phyloP scores from a whole-genome alignment of 2,113 vertebrate genomes.

The Eudyptes chrysolophus region DNA sequence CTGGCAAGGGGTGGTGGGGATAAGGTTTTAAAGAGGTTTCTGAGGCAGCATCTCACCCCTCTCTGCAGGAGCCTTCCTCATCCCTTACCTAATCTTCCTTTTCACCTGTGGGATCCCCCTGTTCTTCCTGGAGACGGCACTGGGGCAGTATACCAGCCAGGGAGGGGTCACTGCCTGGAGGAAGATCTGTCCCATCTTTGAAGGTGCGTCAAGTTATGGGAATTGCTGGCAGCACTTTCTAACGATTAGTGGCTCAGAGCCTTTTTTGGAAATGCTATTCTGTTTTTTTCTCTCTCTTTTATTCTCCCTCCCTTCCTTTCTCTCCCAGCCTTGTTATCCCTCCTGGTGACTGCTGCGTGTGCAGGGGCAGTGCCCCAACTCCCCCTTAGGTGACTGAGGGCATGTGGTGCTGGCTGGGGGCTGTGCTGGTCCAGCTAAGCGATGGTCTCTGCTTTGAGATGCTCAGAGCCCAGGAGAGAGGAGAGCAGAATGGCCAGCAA shows the following conservation, averaged over 20 bases:
- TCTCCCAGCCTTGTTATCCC: background rate
- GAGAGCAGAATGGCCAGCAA: background rate
- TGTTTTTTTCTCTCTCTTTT: background rate
- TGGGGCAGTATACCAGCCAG: slow-evolving; percentile 93
- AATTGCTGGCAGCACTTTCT: background rate
- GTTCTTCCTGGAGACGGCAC: slow-evolving; percentile 88
- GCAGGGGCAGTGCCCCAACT: background rate
- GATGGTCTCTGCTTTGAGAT: background rate
- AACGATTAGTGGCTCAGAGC: background rate
- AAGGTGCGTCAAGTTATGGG: slow-evolving; percentile 75
- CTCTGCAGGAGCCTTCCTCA: slow-evolving; percentile 86
- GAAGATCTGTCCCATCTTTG: slow-evolving; percentile 92
- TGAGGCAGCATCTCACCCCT: background rate
- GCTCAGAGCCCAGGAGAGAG: background rate
- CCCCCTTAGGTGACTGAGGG: background rate
- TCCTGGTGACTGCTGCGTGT: background rate
- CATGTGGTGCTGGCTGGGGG: background rate
- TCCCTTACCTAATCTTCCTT: slow-evolving; percentile 91
- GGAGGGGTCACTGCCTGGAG: slow-evolving; percentile 90
- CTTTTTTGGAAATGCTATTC: background rate
- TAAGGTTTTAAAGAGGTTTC: background rate
- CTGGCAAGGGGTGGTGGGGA: background rate
- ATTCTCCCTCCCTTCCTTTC: background rate
- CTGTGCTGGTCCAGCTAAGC: background rate
- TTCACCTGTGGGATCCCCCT: slow-evolving; percentile 88